Evolutionary conservation across 2,888 invertebrate genomes (phyloP).

Genomic region (Philaethria dido): DNA sequence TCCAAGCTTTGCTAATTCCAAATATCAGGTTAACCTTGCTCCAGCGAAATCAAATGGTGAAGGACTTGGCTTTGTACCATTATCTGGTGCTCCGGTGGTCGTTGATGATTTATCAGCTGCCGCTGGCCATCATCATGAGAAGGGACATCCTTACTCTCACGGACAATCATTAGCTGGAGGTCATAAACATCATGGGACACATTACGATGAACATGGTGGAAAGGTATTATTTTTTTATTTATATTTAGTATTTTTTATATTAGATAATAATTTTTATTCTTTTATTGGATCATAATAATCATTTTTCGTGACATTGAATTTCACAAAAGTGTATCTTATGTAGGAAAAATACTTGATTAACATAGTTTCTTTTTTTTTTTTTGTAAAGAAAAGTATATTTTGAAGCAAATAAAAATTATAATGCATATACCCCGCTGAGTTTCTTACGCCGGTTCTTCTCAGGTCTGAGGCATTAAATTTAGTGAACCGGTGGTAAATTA

Average conservation of each 20-base stretch:
- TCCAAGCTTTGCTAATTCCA: constrained; percentile 39
- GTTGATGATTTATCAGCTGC: constrained; percentile 45
- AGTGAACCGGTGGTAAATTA: too few relatives aligned
- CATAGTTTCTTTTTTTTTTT: too few relatives aligned
- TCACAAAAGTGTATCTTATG: too few relatives aligned
- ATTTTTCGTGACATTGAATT: neutral
- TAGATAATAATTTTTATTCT: neutral
- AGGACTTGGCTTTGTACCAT: constrained; percentile 31
- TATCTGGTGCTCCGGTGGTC: constrained; percentile 18
- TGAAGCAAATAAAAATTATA: too few relatives aligned
- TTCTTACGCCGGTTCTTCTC: too few relatives aligned
- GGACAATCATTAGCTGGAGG: constrained; percentile 80
- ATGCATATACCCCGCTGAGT: too few relatives aligned
- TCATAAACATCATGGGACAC: constrained; percentile 77
- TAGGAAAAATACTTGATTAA: too few relatives aligned
- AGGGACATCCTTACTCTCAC: constrained; percentile 61
- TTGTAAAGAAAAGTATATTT: too few relatives aligned
- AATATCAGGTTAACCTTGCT: constrained; percentile 42
- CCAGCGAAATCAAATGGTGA: constrained; percentile 37
- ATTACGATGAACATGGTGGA: constrained; percentile 81
- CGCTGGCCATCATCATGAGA: constrained; percentile 53
- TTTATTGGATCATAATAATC: neutral
- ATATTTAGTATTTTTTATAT: neutral
- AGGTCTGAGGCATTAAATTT: too few relatives aligned
- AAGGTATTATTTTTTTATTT: constrained; percentile 62